A percentile compares a stretch with the other conserved stretches of the same genome.
phyloP scores from a whole-genome alignment of 2,113 vertebrate species.

The Psilopsiagon aurifrons region DNA sequence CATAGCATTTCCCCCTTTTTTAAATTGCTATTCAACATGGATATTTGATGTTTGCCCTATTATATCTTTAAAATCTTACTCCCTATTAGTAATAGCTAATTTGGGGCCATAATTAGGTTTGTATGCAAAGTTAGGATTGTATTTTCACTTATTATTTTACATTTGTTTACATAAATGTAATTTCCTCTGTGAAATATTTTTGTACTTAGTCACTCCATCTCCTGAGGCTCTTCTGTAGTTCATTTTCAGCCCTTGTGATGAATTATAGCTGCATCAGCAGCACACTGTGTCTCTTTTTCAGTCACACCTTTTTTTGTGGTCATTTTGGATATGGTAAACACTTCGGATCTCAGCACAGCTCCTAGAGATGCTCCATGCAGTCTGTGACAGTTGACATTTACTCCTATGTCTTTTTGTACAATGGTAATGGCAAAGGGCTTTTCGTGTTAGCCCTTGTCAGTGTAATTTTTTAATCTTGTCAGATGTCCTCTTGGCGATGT shows the following conservation, averaged over 20 bases:
- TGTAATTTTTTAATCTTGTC: neutral
- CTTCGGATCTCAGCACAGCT: neutral
- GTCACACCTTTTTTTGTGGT: neutral
- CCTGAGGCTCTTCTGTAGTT: neutral
- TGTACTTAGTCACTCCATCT: neutral
- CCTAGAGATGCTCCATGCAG: neutral
- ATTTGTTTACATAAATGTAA: slow-evolving; percentile 8
- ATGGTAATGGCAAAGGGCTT: neutral
- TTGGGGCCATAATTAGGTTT: neutral
- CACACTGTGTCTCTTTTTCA: neutral
- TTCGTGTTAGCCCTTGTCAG: neutral
- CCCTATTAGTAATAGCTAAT: neutral
- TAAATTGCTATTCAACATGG: neutral
- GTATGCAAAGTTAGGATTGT: neutral
- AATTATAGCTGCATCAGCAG: neutral
- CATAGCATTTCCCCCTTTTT: neutral
- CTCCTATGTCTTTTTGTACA: neutral
- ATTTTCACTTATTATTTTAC: neutral
- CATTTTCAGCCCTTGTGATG: neutral
- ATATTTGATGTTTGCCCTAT: neutral
- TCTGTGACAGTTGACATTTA: neutral
- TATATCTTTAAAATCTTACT: neutral
- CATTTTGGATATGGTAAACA: neutral
- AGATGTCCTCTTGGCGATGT: neutral
- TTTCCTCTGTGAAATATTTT: slow-evolving; percentile 7